A percentile compares a stretch with the other conserved stretches of the same genome.
phyloP scores from a whole-genome alignment of 2,113 vertebrate species.

The Blennius ocellaris region DNA sequence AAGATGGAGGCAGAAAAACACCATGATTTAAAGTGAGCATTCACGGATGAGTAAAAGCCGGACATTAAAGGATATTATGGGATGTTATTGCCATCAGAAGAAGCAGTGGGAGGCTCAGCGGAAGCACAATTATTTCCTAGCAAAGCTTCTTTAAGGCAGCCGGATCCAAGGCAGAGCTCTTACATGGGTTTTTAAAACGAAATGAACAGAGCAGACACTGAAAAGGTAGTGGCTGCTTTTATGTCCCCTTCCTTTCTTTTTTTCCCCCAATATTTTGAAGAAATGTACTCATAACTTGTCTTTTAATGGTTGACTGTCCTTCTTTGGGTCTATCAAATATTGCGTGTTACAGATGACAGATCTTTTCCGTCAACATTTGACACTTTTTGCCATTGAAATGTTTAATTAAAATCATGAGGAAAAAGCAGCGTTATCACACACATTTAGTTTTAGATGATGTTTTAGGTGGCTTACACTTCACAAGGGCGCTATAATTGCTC shows the following conservation, averaged over 20 bases:
- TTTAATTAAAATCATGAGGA: conserved; percentile 11
- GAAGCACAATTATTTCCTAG: conserved; percentile 52
- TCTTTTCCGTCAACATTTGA: background rate
- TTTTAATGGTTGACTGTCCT: background rate
- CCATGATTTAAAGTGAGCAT: conserved; percentile 24
- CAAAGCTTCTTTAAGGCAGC: conserved; percentile 40
- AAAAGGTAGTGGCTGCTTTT: conserved; percentile 3
- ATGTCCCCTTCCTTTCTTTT: background rate
- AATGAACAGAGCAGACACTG: conserved; percentile 4
- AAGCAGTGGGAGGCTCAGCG: conserved; percentile 32
- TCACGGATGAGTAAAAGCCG: conserved; percentile 29
- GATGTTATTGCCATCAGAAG: conserved; percentile 40
- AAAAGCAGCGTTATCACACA: background rate
- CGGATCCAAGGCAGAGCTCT: conserved; percentile 35
- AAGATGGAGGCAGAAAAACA: conserved; percentile 15
- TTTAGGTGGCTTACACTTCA: conserved; percentile 26
- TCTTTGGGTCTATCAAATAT: conserved; percentile 4
- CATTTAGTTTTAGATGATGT: background rate
- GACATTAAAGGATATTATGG: conserved; percentile 38
- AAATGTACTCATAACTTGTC: conserved; percentile 5
- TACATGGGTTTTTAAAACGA: conserved; percentile 23
- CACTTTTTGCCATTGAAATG: background rate
- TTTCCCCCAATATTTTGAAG: conserved; percentile 4
- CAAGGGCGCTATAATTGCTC: conserved; percentile 22
- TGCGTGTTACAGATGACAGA: background rate